A percentile compares a stretch with the other conserved stretches of the same genome.
These are phyloP conservation scores for Trididemnum miniatum DNA, from an alignment of 23 tunicate species.

Conservation along the genomic window DNA sequence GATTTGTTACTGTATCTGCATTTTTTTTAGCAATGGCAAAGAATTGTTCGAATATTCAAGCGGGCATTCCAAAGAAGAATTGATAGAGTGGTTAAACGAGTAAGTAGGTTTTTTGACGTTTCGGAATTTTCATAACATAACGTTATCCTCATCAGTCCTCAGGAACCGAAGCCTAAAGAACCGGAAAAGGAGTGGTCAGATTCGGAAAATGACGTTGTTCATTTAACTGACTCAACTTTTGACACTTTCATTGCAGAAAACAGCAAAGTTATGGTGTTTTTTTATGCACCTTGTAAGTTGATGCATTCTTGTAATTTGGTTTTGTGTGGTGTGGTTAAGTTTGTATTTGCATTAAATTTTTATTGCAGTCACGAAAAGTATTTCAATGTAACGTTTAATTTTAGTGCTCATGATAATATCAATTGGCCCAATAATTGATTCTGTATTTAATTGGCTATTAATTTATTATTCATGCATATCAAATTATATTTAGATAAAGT, in stretches of 20 bases:
- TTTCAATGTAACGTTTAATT: too few species aligned
- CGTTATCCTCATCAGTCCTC: conserved; percentile 44
- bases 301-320: not conserved
- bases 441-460: too few species aligned
- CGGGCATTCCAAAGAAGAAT: conserved; percentile 69
- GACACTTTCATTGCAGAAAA: conserved; percentile 80
- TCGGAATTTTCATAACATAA: not conserved
- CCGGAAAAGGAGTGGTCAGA: conserved; percentile 88
- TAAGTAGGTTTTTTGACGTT: conserved; percentile 39
- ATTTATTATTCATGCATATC: too few species aligned
- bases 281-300: conserved; percentile 94
- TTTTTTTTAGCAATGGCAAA: conserved; percentile 68
- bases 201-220: conserved; percentile 69
- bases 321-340: too few species aligned
- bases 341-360: too few species aligned
- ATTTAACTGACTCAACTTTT: conserved; percentile 72
- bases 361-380: too few species aligned
- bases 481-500: too few species aligned
- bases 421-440: too few species aligned
- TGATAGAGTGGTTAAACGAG: conserved; percentile 76
- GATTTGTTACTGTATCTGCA: too few species aligned
- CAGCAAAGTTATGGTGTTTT: conserved; percentile 79
- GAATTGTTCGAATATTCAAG: conserved; percentile 79
- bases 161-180: conserved; percentile 76
- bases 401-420: too few species aligned